These are phyloP conservation scores for Erebia epiphron DNA, from an alignment of 2,888 invertebrate species.

Conservation along the genomic window DNA sequence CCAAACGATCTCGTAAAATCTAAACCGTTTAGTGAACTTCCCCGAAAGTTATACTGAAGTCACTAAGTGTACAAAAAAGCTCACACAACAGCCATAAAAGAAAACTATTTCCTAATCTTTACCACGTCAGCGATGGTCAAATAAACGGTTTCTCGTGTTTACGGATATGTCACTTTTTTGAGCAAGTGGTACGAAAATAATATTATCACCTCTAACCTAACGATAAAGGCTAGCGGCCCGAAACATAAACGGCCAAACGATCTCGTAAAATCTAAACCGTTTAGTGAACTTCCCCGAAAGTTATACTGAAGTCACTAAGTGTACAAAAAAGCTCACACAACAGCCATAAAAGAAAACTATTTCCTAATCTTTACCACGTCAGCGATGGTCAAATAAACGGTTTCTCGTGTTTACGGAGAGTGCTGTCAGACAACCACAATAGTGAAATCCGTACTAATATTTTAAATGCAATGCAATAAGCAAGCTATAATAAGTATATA, in stretches of 20 bases:
- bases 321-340: conserved; percentile 21
- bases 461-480: background rate
- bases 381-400: conserved; percentile 15
- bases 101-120: conserved; percentile 21
- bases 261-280: conserved; percentile 18
- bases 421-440: background rate
- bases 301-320: conserved; percentile 15
- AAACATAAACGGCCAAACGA: conserved; percentile 10
- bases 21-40: conserved; percentile 15
- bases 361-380: conserved; percentile 21
- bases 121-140: conserved; percentile 14
- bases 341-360: conserved; percentile 17
- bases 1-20: conserved; percentile 15
- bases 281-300: conserved; percentile 14
- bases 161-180: background rate
- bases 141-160: conserved; percentile 14
- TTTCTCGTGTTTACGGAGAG: conserved; percentile 5
- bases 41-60: conserved; percentile 11
- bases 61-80: conserved; percentile 20
- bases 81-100: conserved; percentile 19
- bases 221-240: background rate
- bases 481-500: too few relatives aligned
- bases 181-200: too few relatives aligned
- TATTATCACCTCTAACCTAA: too few relatives aligned
- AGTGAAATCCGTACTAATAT: background rate